phyloP scores from a whole-genome alignment of 2,888 invertebrate genomes.

The Nesidiocoris tenuis region DNA sequence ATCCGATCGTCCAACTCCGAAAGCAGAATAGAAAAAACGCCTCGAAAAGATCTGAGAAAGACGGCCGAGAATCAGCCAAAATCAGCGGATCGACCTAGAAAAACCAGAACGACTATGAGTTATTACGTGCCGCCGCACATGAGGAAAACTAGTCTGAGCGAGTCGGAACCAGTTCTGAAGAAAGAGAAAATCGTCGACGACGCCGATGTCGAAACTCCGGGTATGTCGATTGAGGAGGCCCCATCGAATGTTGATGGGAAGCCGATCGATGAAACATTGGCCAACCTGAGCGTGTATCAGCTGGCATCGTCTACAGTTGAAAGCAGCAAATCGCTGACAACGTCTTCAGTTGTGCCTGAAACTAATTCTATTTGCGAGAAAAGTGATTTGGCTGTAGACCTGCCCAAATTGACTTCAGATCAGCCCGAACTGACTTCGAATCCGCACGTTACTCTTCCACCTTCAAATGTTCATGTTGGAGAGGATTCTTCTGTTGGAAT shows the following conservation, averaged over 20 bases:
- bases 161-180: slow-evolving; percentile 17
- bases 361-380: neutral
- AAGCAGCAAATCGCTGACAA: neutral
- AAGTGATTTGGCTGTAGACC: neutral
- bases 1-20: neutral
- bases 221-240: too few species aligned
- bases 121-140: slow-evolving; percentile 36
- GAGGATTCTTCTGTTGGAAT: neutral
- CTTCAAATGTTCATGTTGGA: neutral
- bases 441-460: neutral
- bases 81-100: neutral
- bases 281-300: neutral
- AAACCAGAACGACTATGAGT: slow-evolving; percentile 9
- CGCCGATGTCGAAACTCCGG: neutral
- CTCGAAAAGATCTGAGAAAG: neutral
- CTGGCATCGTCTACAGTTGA: neutral
- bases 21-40: neutral
- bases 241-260: neutral
- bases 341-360: neutral
- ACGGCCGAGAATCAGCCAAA: neutral
- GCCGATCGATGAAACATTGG: neutral
- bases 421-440: neutral
- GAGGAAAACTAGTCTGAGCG: slow-evolving; percentile 1
- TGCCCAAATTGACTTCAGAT: neutral
- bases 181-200: slow-evolving; percentile 17